A percentile compares a stretch with the other conserved stretches of the same genome.
phyloP scores from a whole-genome alignment of 2,797 vertebrate genomes.

The Sebastes kiyomatsui region DNA sequence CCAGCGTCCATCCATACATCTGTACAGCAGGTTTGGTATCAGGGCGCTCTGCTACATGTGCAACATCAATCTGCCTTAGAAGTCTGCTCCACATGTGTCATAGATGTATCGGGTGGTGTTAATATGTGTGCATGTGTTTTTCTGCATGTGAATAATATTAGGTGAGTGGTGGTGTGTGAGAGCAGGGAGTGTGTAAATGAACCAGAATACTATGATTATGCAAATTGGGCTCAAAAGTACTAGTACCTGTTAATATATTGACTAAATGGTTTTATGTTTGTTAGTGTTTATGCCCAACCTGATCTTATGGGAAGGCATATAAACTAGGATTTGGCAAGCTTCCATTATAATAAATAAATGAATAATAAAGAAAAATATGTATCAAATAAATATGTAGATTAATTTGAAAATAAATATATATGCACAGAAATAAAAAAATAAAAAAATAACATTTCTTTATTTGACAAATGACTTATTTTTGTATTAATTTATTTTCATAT shows the following conservation, averaged over 20 bases:
- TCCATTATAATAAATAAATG: too few relatives aligned
- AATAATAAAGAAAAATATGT: too few relatives aligned
- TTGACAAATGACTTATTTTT: too few relatives aligned
- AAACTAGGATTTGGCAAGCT: too few relatives aligned
- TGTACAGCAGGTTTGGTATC: slow-evolving; percentile 70
- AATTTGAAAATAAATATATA: too few relatives aligned
- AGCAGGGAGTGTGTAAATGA: not conserved
- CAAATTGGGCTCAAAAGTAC: not conserved
- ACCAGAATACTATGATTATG: not conserved
- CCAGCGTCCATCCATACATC: slow-evolving; percentile 68
- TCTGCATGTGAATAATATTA: slow-evolving; percentile 14
- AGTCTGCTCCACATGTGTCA: slow-evolving; percentile 62
- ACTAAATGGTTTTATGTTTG: not conserved
- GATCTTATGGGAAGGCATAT: too few relatives aligned
- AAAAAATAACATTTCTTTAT: too few relatives aligned
- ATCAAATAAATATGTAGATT: too few relatives aligned
- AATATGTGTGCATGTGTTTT: slow-evolving; percentile 21
- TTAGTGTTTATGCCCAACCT: not conserved
- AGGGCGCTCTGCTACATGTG: slow-evolving; percentile 52
- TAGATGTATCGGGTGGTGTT: slow-evolving; percentile 43
- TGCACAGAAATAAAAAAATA: too few relatives aligned
- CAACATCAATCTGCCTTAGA: slow-evolving; percentile 63
- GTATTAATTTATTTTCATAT: too few relatives aligned
- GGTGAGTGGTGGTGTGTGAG: not conserved
- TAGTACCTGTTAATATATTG: not conserved